Conservation (phyloP, 2,113 vertebrate species). For the Nematolebias whitei region DNA sequence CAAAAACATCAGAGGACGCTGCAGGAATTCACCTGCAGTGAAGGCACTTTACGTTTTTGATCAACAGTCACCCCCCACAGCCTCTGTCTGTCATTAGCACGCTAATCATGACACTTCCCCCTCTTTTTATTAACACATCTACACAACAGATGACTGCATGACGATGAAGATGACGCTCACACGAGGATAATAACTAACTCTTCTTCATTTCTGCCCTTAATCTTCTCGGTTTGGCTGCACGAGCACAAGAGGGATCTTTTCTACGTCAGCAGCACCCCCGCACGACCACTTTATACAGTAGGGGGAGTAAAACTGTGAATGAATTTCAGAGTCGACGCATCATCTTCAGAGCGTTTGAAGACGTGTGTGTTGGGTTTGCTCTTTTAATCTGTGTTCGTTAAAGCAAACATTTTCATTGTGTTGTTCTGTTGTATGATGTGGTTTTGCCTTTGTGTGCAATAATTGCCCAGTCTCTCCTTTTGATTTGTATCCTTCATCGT, state of each 20-base stretch:
- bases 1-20: neutral
- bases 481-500: conserved; percentile 25
- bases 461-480: conserved; percentile 20
- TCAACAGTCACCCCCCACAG: neutral
- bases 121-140: conserved; percentile 33
- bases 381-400: too few species aligned
- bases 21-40: conserved; percentile 20
- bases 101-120: neutral
- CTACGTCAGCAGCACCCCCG: conserved; percentile 45
- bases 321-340: conserved; percentile 36
- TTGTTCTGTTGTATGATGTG: neutral
- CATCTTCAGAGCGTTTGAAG: conserved; percentile 1
- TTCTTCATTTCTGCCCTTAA: conserved; percentile 39
- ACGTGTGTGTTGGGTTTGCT: conserved; percentile 3
- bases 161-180: conserved; percentile 42
- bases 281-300: conserved; percentile 17
- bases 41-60: conserved; percentile 2
- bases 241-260: conserved; percentile 35
- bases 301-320: conserved; percentile 26
- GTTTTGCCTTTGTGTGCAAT: conserved; percentile 10
- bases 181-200: conserved; percentile 49
- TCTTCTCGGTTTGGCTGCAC: conserved; percentile 42
- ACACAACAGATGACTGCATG: conserved; percentile 39
- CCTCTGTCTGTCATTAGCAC: conserved; percentile 1
- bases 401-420: neutral